Evolutionary conservation across 2,888 invertebrate species (phyloP), one percentile per base, ranked within the genome.

Genomic region (Rhorus exstirpatorius): DNA sequence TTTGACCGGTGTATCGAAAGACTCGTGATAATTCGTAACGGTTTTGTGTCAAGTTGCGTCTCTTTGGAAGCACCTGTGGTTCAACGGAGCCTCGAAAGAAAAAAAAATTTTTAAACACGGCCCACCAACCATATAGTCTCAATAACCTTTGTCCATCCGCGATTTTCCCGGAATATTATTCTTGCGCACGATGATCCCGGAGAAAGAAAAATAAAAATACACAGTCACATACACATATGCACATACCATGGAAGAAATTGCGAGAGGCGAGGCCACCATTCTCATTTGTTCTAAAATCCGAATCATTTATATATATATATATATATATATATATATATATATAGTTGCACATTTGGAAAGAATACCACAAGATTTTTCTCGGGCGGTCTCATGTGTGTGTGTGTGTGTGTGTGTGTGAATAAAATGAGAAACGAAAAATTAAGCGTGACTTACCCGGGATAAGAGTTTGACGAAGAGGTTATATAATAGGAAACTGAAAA

Each of bases 51-150:
- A 63, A 80, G 60, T 70, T 21, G 49, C 53, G 67, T 84, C 86
- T 85, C 84, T 86, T 84, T 84, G 84, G 85, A 86, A 85, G 85
- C 84, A 86, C 85, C 85, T 83, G n/a, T 24, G 65, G 72, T 55
- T 76, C 74, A 68, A 72, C 55, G 74, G 71, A 78, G 71, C 79
- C 79, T 60, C 65, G 38, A n/a, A 72, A 49, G 24, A 61, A 61
- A 26, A 46, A 35, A 19, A 19, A 35, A 12, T 1, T n/a, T n/a
- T n/a, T n/a, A n/a, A 38, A 38, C 14, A 24, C 38, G 1, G 1
- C 21, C 24, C 24, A 24, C n/a, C n/a, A 58, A 14, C n/a, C 14
- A 8, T 14, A 4, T 1, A 38, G 2, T 24, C 44, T 17, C 46
- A 61, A 1, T 12, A 49, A 38, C 58, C 49, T 17, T 46, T 65